Percentiles rank a stretch among this genome's conserved stretches.
These are phyloP conservation scores for Lypha dubia DNA, from an alignment of 2,888 invertebrate species.

Conservation along the genomic window DNA sequence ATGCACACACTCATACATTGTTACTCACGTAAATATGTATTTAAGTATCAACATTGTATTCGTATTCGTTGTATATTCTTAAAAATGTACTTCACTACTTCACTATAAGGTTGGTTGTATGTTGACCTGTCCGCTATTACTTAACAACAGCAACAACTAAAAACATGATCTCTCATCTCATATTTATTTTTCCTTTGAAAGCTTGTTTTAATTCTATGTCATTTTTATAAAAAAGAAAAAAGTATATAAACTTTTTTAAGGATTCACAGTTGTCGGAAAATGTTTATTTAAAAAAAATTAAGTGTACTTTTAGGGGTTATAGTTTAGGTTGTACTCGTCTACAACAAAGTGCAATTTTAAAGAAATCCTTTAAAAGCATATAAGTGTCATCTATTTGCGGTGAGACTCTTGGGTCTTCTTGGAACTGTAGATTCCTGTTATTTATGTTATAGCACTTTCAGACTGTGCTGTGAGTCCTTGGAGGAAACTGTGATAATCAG, in stretches of 20 bases:
- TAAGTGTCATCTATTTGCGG: background rate
- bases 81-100: conserved; percentile 10
- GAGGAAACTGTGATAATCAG: background rate
- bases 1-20: conserved; percentile 16
- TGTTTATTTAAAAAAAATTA: background rate
- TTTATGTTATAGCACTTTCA: background rate
- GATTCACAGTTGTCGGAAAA: conserved; percentile 5
- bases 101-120: conserved; percentile 31
- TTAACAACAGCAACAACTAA: no score
- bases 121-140: conserved; percentile 23
- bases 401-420: background rate
- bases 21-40: background rate
- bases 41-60: conserved; percentile 6
- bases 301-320: conserved; percentile 3
- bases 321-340: background rate
- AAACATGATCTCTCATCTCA: conserved; percentile 5
- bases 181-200: conserved; percentile 22
- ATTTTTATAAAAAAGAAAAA: conserved; percentile 53
- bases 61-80: conserved; percentile 1
- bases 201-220: conserved; percentile 70
- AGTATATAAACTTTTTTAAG: no score
- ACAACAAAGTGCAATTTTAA: background rate
- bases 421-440: conserved; percentile 3
- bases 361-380: conserved; percentile 12
- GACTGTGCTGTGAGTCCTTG: background rate